Evolutionary conservation across 2,888 invertebrate genomes (phyloP), one percentile per base, ranked within the genome.

Genomic region (Trisateles emortualis): DNA sequence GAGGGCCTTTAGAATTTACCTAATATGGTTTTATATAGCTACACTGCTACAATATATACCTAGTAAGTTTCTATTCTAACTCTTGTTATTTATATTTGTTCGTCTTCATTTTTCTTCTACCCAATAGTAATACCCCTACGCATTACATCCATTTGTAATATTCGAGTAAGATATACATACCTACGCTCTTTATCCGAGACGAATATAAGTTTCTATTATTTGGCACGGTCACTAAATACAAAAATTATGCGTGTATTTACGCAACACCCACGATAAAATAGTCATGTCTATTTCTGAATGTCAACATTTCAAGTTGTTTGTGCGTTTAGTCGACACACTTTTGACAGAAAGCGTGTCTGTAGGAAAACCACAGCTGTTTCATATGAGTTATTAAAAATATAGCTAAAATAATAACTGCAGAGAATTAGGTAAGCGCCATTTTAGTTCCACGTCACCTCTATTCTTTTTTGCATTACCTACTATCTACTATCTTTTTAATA

Each of bases 271-370:
- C 61, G 39, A 41, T 17, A 53, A 19, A 52, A 52, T 22, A 38
- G 44, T 53, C 56, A 61, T 35, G 35, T 59, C 59, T 69, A 71
- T 68, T 69, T 67, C 42, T 49, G 64, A 51, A 59, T 64, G 48
- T 48, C 59, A 61, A 55, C 56, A 64, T 41, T 47, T 65, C 44
- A 19, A 19, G 26, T 52, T 53, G 47, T 54, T 50, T 46, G 32
- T 55, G 47, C 47, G 35, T 39, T 40, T 52, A 8, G 13, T 36
- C 36, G 44, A 49, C 64, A 52, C 41, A 47, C 29, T 14, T 45
- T 13, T 26, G 24, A 58, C 22, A 44, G 38, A 35, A 9, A 43
- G 47, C 43, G 22, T 39, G 49, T 46, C 49, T 48, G 5, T 36
- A n/a, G n/a, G 33, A 40, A 51, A 44, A 54, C 59, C 30, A 51